Conservation (phyloP, 2,888 invertebrate genomes). For the Thelaira solivaga region DNA sequence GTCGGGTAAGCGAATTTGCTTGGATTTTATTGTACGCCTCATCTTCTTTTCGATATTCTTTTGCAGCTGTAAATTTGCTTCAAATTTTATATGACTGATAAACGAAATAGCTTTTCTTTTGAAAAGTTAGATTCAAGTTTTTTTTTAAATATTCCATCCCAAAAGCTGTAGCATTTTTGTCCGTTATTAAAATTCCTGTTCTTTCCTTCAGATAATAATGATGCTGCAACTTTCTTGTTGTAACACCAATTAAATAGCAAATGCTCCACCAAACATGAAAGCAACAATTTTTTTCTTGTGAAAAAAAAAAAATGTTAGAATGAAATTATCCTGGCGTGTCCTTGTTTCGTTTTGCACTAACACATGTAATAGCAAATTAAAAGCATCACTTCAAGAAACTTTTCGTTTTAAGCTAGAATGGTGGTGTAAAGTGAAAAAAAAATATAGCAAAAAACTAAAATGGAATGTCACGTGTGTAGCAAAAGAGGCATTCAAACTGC, state of each 20-base stretch:
- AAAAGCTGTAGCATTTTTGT: too few species aligned
- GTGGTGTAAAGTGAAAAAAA: not conserved
- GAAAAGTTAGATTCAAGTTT: too few species aligned
- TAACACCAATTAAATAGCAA: constrained; percentile 73
- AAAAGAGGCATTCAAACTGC: constrained; percentile 25
- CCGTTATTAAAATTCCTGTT: too few species aligned
- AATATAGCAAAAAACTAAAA: constrained; percentile 19
- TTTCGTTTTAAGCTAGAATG: constrained; percentile 14
- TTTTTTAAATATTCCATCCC: not conserved
- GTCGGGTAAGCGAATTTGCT: too few species aligned
- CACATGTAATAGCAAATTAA: constrained; percentile 43
- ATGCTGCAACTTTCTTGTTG: constrained; percentile 11
- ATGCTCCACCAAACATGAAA: constrained; percentile 74
- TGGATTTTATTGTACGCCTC: too few species aligned
- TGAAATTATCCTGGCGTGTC: constrained; percentile 41
- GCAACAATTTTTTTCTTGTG: constrained; percentile 70
- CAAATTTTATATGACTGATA: too few species aligned
- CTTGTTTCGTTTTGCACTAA: constrained; percentile 10
- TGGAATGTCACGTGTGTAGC: constrained; percentile 52
- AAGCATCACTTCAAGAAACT: constrained; percentile 52
- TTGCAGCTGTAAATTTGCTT: too few species aligned
- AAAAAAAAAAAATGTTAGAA: constrained; percentile 38
- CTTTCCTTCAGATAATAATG: constrained; percentile 34
- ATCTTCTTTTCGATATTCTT: too few species aligned
- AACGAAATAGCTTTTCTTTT: too few species aligned